A percentile compares a stretch with the other conserved stretches of the same genome.
phyloP scores from a whole-genome alignment of 2,113 vertebrate species.

The Progne subis region DNA sequence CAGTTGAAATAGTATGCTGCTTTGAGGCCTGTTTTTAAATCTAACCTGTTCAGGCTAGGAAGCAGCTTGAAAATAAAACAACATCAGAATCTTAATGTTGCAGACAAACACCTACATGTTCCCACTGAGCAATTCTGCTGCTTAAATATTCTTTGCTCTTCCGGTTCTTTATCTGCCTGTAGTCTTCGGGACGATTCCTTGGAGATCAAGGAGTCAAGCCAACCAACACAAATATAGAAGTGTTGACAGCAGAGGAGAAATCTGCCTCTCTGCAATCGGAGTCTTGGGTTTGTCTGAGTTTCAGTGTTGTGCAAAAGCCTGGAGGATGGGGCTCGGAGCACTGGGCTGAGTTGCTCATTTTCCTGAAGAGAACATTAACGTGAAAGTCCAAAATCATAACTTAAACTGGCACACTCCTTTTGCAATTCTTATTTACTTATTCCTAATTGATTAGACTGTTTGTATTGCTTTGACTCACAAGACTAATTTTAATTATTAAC shows the following conservation, averaged over 20 bases:
- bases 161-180: constrained; percentile 8
- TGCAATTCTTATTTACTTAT: background rate
- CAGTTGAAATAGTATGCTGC: background rate
- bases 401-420: background rate
- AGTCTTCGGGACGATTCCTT: background rate
- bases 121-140: background rate
- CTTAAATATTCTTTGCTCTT: constrained; percentile 34
- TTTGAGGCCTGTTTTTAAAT: background rate
- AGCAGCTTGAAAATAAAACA: background rate
- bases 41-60: background rate
- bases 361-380: accelerated
- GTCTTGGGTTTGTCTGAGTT: background rate
- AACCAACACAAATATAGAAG: constrained; percentile 1
- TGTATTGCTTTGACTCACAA: background rate
- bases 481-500: background rate
- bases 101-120: constrained; percentile 19
- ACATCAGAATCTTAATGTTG: background rate
- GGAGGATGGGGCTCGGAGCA: background rate
- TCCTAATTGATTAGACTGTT: background rate
- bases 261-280: background rate
- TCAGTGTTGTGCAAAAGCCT: background rate
- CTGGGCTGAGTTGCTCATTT: background rate
- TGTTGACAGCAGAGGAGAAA: constrained; percentile 32
- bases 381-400: background rate
- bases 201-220: constrained; percentile 34